phyloP scores from a whole-genome alignment of 2,888 invertebrate species.

The Tetanocera ferruginea region DNA sequence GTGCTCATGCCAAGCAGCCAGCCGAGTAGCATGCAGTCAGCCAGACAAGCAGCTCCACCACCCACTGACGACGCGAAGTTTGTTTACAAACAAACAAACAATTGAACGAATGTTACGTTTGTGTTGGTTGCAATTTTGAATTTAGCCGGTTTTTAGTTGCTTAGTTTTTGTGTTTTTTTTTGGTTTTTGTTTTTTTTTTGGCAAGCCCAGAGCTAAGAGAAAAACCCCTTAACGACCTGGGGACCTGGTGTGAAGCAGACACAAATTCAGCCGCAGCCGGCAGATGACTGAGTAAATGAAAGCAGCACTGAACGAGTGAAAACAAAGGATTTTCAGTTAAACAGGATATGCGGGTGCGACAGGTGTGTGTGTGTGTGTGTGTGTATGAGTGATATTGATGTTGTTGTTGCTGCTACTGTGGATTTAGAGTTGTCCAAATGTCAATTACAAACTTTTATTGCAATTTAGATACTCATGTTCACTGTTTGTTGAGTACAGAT shows the following conservation, averaged over 20 bases:
- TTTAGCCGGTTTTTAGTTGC: slow-evolving; percentile 13
- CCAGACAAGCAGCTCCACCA: no score
- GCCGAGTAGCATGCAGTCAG: no score
- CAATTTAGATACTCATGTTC: slow-evolving; percentile 60
- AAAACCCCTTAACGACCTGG: slow-evolving; percentile 28
- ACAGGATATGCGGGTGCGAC: not conserved
- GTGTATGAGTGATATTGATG: not conserved
- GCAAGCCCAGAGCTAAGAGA: not conserved
- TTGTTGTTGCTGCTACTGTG: slow-evolving; percentile 46
- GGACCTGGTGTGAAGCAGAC: not conserved
- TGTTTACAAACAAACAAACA: slow-evolving; percentile 31
- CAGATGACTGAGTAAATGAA: not conserved
- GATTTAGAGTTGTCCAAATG: slow-evolving; percentile 58
- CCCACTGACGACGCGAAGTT: not conserved
- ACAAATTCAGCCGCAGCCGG: not conserved
- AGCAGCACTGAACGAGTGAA: not conserved
- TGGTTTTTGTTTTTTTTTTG: not conserved
- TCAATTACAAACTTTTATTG: slow-evolving; percentile 64
- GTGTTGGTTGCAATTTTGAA: slow-evolving; percentile 21
- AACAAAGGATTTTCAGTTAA: not conserved
- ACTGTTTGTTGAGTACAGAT: not conserved
- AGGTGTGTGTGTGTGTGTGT: not conserved
- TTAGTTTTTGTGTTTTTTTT: not conserved
- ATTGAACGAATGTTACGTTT: not conserved
- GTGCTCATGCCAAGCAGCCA: no score